These are phyloP conservation scores for Battus philenor DNA, from an alignment of 1,140 invertebrate genomes.

Conservation along the genomic window DNA sequence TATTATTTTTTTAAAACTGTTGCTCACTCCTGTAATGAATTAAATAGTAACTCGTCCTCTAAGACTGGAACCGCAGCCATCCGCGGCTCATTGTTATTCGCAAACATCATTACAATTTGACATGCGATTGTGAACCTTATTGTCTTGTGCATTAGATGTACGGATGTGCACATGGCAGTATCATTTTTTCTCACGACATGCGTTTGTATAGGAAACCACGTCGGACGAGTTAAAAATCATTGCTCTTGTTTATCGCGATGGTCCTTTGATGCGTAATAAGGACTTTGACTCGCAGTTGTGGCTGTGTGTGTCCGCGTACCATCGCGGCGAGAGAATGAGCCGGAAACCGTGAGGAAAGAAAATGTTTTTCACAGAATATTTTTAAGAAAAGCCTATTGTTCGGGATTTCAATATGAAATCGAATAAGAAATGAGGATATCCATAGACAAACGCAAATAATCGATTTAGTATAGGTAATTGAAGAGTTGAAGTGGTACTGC, in stretches of 20 bases:
- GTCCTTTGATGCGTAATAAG: constrained; percentile 1
- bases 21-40: constrained; percentile 29
- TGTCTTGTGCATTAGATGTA: too few species aligned
- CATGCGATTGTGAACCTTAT: not conserved
- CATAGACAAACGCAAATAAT: too few species aligned
- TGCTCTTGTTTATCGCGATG: constrained; percentile 7
- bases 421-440: too few species aligned
- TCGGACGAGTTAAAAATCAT: constrained; percentile 6
- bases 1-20: constrained; percentile 16
- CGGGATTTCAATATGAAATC: too few species aligned
- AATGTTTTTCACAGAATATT: too few species aligned
- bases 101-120: constrained; percentile 1
- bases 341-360: too few species aligned
- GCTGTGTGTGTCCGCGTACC: too few species aligned
- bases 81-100: constrained; percentile 19
- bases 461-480: too few species aligned
- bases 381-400: too few species aligned
- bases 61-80: constrained; percentile 32
- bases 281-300: too few species aligned
- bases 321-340: too few species aligned
- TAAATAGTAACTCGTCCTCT: constrained; percentile 42
- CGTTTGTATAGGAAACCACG: not conserved
- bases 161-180: not conserved
- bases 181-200: constrained; percentile 8
- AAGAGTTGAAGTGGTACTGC: too few species aligned